phyloP scores from a whole-genome alignment of 1,140 invertebrate genomes.

The Pollicipes pollicipes region DNA sequence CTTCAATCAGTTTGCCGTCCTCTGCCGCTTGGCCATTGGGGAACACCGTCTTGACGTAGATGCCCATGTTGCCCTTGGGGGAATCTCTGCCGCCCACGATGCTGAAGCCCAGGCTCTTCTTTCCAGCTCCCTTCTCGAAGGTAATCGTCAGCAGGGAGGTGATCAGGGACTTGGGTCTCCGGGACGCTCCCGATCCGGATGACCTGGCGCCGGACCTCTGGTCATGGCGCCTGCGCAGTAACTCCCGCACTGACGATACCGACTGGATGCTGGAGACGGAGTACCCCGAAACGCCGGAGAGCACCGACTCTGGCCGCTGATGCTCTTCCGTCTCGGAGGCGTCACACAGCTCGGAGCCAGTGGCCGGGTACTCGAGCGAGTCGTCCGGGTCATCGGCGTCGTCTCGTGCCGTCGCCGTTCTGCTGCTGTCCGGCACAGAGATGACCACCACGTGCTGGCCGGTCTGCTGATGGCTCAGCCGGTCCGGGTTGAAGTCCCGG shows the following conservation, averaged over 20 bases:
- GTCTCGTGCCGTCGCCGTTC: neutral
- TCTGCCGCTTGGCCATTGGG: slow-evolving; percentile 71
- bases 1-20: slow-evolving; percentile 60
- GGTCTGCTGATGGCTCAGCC: slow-evolving; percentile 8
- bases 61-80: slow-evolving; percentile 70
- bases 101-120: slow-evolving; percentile 75
- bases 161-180: slow-evolving; percentile 21
- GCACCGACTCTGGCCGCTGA: neutral
- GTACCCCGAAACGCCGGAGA: neutral
- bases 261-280: neutral
- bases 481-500: slow-evolving; percentile 19
- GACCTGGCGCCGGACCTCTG: neutral
- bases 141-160: slow-evolving; percentile 22
- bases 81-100: slow-evolving; percentile 79
- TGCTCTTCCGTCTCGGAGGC: neutral
- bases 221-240: neutral
- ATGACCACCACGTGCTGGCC: neutral
- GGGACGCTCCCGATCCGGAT: slow-evolving; percentile 19
- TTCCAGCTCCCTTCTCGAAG: slow-evolving; percentile 62
- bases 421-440: neutral
- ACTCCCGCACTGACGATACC: neutral
- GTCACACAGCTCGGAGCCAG: neutral
- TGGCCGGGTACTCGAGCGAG: neutral
- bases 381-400: neutral
- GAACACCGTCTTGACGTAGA: slow-evolving; percentile 79